Evolutionary conservation across 2,888 invertebrate species (phyloP), one percentile per base, ranked within the genome.

Genomic region (Hirtodrosophila confusa): DNA sequence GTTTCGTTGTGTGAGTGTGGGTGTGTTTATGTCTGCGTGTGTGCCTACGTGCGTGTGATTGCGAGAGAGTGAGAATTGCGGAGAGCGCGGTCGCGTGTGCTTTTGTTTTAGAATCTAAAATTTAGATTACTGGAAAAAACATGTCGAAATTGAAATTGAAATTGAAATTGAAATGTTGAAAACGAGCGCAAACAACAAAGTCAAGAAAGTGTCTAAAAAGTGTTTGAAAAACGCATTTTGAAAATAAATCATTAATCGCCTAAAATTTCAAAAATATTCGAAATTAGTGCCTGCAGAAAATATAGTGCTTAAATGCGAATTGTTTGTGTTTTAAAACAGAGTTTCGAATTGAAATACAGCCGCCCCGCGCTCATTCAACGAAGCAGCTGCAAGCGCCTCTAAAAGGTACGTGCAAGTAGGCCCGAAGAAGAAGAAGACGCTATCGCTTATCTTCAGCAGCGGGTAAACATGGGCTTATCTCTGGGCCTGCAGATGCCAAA

Each of bases 61-160:
- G 37, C 8, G 8, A 17, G 33, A 24, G 31, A 1, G 35, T 31
- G 17, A 54, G 44, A n/a, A 36, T 35, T 35, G 17, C 17, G 2
- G 40, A 4, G 39, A 23, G 43, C 12, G 48, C 44, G 50, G 57
- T 41, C 56, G 60, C 53, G 50, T 67, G 64, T 80, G 80, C 71
- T 63, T 60, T 86, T 80, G 67, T 85, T 80, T 74, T 68, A 7
- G 9, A 31, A 31, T 31, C 31, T 31, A 31, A 31, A 31, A 31
- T 31, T 31, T 7, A 62, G 85, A 63, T 86, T 72, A 78, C 79
- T 66, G 64, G 37, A 57, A 63, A 64, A 78, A 86, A 75, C 75
- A 87, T 87, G 66, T 86, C 61, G 82, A 84, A 76, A 49, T 55
- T 54, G 44, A 66, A 68, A 70, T 75, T 54, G 44, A 66, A 68